Evolutionary conservation across 1,140 invertebrate species (phyloP), one percentile per base, ranked within the genome.

Genomic region (Drosophila erecta): DNA sequence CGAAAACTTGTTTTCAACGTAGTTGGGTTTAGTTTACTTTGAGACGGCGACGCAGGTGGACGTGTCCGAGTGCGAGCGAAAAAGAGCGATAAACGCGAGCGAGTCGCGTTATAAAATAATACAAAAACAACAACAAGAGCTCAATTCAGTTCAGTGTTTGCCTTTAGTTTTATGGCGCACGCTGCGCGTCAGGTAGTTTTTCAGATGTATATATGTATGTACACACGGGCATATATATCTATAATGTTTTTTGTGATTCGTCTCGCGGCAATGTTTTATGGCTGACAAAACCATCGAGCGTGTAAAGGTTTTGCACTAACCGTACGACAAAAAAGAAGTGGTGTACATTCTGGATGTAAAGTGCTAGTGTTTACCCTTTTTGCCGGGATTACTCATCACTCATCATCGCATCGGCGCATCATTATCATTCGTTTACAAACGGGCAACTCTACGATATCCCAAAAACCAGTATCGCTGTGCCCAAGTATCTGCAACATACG

Each of bases 401-500:
- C 66, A 76, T 71, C 67, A 47, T 14, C 50, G 50, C 61, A 56
- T 14, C 55, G 40, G 17, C 50, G 30, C 50, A 64, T 57, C 55
- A 35, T n/a, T 33, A 35, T 27, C 43, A 40, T 27, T 22, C 46
- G 24, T 14, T 22, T 17, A 30, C 40, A 20, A 81, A 40, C 66
- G 50, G 58, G 27, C 79, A 83, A 74, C 79, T 78, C 77, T 71
- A 89, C 79, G 61, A 84, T 67, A 79, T 66, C 84, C 81, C 69
- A 84, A 87, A 87, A 87, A 87, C 84, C 84, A 87, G 84, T 87
- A 87, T 87, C 83, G 15, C 41, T 83, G 56, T 71, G 67, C 72
- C 76, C 87, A 73, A 66, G 83, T 87, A 87, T 89, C 84, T 87
- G 84, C 89, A 83, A 89, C 84, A 87, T 89, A 89, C 79, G 69